Conservation (phyloP, 2,888 invertebrate genomes). For the Clusia tigrina region DNA sequence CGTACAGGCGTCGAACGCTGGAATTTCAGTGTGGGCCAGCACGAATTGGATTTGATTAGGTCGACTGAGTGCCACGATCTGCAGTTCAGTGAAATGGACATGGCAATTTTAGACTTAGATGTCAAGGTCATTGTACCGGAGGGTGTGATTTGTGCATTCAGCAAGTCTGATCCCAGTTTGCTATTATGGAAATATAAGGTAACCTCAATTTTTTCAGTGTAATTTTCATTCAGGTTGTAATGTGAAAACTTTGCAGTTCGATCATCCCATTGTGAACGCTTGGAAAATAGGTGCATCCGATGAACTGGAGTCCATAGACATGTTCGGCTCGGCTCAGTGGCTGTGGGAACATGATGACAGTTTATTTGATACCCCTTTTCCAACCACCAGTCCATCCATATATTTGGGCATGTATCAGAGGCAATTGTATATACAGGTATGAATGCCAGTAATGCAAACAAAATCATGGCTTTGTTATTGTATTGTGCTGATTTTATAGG, state of each 20-base stretch:
- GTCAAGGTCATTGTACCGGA: conserved; percentile 76
- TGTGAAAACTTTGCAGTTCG: conserved; percentile 68
- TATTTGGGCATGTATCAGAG: conserved; percentile 85
- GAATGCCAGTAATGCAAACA: neutral
- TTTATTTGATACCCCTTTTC: conserved; percentile 52
- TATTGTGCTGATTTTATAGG: conserved; percentile 37
- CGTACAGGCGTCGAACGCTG: conserved; percentile 86
- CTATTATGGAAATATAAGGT: conserved; percentile 83
- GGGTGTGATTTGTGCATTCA: conserved; percentile 75
- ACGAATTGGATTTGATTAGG: conserved; percentile 74
- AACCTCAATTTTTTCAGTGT: too few relatives aligned
- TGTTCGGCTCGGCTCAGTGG: conserved; percentile 73
- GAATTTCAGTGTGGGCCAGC: conserved; percentile 95
- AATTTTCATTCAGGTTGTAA: conserved; percentile 1
- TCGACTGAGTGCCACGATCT: conserved; percentile 66
- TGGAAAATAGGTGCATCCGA: conserved; percentile 79
- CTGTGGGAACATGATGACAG: conserved; percentile 62
- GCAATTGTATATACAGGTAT: conserved; percentile 70
- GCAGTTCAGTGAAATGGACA: conserved; percentile 51
- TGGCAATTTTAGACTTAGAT: conserved; percentile 65
- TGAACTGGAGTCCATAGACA: conserved; percentile 74
- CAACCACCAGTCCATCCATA: conserved; percentile 71
- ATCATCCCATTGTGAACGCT: conserved; percentile 84
- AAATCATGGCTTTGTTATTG: neutral
- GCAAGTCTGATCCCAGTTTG: conserved; percentile 67